A percentile compares a stretch with the other conserved stretches of the same genome.
These are phyloP conservation scores for Drosophila trapezifrons DNA, from an alignment of 1,140 invertebrate species.

Conservation along the genomic window DNA sequence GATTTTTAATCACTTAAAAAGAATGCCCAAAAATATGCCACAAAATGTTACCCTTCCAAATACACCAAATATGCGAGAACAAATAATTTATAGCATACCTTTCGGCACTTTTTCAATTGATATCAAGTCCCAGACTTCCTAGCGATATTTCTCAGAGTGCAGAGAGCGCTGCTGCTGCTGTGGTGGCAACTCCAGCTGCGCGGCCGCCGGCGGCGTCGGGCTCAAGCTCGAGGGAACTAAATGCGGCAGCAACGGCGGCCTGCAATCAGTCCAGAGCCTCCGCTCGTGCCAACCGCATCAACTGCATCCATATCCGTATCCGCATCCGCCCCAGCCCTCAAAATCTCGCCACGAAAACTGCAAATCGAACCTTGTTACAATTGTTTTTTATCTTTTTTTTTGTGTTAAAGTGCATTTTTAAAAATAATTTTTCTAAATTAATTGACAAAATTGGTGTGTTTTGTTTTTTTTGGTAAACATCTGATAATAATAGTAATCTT, in stretches of 20 bases:
- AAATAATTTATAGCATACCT: too few species aligned
- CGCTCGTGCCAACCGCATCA: conserved; percentile 78
- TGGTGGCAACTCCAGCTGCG: conserved; percentile 7
- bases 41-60: too few species aligned
- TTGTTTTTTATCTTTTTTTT: conserved; percentile 32
- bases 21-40: too few species aligned
- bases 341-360: conserved; percentile 1
- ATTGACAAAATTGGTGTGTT: conserved; percentile 8
- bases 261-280: conserved; percentile 81
- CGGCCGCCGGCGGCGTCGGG: conserved; percentile 32
- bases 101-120: too few species aligned
- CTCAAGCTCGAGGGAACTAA: conserved; percentile 58
- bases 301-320: conserved; percentile 22
- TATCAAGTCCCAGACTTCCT: too few species aligned
- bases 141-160: background rate
- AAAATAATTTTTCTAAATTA: background rate
- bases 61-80: too few species aligned
- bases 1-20: too few species aligned
- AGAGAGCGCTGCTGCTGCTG: background rate
- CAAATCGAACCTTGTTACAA: background rate
- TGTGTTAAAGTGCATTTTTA: conserved; percentile 6
- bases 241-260: conserved; percentile 71
- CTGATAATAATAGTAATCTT: background rate
- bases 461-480: background rate
- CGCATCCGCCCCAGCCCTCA: conserved; percentile 13